A percentile compares a stretch with the other conserved stretches of the same genome.
Evolutionary conservation across 1,140 invertebrate species (phyloP).

Genomic region (Ladona fulva): DNA sequence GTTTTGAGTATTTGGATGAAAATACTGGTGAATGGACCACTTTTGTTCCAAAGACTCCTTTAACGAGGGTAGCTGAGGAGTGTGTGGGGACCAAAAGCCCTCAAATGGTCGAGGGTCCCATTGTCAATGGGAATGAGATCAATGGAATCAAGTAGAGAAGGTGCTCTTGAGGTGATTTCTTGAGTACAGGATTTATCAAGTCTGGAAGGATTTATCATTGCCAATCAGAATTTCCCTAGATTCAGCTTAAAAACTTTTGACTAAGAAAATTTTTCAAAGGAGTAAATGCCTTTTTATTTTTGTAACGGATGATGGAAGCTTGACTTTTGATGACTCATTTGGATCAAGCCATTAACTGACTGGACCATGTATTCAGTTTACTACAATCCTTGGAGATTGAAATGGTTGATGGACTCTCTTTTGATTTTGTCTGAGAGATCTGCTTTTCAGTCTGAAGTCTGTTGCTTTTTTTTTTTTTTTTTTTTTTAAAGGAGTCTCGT

Average conservation of each 20-base stretch:
- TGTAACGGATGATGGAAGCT: not conserved
- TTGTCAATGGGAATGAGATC: not conserved
- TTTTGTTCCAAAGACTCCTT: conserved; percentile 36
- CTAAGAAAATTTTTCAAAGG: not conserved
- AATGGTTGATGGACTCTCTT: too few species aligned
- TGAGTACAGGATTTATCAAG: not conserved
- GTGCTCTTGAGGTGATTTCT: not conserved
- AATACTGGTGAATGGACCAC: conserved; percentile 64
- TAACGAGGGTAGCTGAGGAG: not conserved
- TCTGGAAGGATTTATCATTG: not conserved
- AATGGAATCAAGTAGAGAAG: not conserved
- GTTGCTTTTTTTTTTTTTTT: too few species aligned
- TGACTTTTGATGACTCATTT: not conserved
- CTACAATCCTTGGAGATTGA: not conserved
- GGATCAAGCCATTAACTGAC: not conserved
- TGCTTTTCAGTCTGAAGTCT: too few species aligned
- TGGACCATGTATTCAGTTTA: not conserved
- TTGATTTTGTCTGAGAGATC: too few species aligned
- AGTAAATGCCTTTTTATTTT: conserved; percentile 2
- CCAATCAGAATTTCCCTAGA: not conserved
- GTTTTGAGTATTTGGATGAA: conserved; percentile 66
- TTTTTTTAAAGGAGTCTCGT: too few species aligned
- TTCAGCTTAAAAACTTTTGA: not conserved
- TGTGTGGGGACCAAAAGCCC: not conserved
- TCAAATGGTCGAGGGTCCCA: not conserved